phyloP scores from a whole-genome alignment of 2,797 vertebrate species.

The Semaprochilodus insignis region DNA sequence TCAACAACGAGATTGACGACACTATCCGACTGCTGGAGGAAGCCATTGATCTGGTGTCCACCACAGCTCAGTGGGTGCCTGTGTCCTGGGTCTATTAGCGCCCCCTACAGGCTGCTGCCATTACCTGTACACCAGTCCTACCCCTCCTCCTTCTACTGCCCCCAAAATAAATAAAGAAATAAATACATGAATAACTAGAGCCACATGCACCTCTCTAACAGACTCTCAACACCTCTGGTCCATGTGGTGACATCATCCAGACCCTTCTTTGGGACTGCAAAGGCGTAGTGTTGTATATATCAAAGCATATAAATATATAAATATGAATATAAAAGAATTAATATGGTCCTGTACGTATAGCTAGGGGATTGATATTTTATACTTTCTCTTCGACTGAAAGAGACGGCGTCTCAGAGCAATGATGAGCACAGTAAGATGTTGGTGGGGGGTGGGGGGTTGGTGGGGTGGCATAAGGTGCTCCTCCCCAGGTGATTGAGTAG shows the following conservation, averaged over 20 bases:
- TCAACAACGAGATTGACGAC: conserved; percentile 99
- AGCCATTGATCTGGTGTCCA: conserved; percentile 94
- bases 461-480: conserved; percentile 3
- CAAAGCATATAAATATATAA: conserved; percentile 76
- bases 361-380: conserved; percentile 88
- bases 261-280: conserved; percentile 87
- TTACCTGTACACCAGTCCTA: conserved; percentile 62
- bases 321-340: conserved; percentile 77
- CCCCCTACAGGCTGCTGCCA: not conserved
- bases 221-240: conserved; percentile 51
- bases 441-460: not conserved
- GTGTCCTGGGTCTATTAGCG: conserved; percentile 98
- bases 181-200: not conserved
- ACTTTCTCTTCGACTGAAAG: conserved; percentile 91
- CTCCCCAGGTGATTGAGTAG: not conserved
- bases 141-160: conserved; percentile 57
- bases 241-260: conserved; percentile 69
- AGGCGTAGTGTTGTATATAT: conserved; percentile 92
- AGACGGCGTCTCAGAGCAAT: conserved; percentile 89
- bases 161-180: not conserved
- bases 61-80: conserved; percentile 95
- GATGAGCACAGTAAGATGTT: conserved; percentile 55
- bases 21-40: conserved; percentile 98
- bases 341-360: conserved; percentile 97
- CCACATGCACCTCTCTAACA: conserved; percentile 10